A percentile compares a stretch with the other conserved stretches of the same genome.
Evolutionary conservation across 2,113 vertebrate species (phyloP).

Genomic region (Boulengeromyrus knoepffleri): DNA sequence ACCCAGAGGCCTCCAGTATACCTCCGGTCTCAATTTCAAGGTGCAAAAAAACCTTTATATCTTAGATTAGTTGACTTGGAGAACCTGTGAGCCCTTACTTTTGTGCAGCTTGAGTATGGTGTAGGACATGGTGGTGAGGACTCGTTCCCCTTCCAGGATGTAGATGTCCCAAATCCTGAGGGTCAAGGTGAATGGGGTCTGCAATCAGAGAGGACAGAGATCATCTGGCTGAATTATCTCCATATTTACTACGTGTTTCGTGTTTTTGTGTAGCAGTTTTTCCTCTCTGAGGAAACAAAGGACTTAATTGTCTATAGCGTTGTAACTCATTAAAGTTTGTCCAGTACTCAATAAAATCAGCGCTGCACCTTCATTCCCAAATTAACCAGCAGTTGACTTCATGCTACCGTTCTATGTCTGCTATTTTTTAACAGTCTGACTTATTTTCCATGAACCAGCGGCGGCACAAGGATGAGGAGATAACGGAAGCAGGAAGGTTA

Average conservation of each 20-base stretch:
- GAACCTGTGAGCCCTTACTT: neutral
- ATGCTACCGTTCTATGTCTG: neutral
- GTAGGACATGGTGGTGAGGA: slow-evolving; percentile 95
- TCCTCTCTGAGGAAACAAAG: neutral
- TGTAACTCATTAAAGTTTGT: neutral
- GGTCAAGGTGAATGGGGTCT: slow-evolving; percentile 94
- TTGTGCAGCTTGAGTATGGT: slow-evolving; percentile 75
- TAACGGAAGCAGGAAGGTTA: slow-evolving; percentile 31
- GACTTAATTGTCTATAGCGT: neutral
- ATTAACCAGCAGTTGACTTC: neutral
- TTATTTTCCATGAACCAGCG: neutral
- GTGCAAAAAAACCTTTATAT: neutral
- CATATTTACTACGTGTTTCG: neutral
- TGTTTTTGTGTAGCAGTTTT: neutral
- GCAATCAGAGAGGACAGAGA: slow-evolving; percentile 30
- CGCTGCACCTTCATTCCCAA: neutral
- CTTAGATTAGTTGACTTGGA: neutral
- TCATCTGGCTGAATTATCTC: neutral
- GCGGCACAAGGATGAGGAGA: neutral
- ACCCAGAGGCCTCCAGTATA: neutral
- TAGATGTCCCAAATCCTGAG: slow-evolving; percentile 99
- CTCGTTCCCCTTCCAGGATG: slow-evolving; percentile 87
- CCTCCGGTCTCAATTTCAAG: neutral
- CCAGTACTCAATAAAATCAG: neutral
- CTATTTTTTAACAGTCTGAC: neutral